Conservation (phyloP, 2,888 invertebrate genomes). For the Drosophila fungiperda region DNA sequence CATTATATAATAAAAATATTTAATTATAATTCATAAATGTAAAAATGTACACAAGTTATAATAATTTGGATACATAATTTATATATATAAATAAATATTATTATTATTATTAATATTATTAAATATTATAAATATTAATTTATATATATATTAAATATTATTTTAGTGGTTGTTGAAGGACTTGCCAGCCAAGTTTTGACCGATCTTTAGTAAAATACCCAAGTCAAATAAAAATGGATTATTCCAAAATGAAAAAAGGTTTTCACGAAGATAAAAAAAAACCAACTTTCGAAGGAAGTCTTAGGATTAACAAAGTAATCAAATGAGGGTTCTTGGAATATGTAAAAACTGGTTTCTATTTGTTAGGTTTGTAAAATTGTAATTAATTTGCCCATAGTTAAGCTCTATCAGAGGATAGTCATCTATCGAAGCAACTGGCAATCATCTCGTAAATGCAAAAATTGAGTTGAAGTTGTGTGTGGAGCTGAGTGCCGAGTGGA, state of each 20-base stretch:
- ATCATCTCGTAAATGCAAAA: conserved; percentile 45
- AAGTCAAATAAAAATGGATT: not conserved
- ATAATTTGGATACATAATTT: not conserved
- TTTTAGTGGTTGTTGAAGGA: not conserved
- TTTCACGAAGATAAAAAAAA: accelerated
- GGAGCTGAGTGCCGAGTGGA: not conserved
- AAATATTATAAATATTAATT: not conserved
- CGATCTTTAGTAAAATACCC: not conserved
- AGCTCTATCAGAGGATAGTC: conserved; percentile 21
- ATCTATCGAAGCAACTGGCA: conserved; percentile 56
- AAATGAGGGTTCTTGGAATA: not conserved
- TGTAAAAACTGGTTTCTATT: not conserved
- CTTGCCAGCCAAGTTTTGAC: not conserved
- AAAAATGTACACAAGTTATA: not conserved
- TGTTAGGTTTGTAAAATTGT: conserved; percentile 2
- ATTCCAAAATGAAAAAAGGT: not conserved
- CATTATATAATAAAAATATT: not conserved
- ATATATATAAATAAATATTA: not conserved
- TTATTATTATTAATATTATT: not conserved
- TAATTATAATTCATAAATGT: not conserved
- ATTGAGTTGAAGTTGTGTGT: conserved; percentile 30
- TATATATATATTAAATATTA: not conserved
- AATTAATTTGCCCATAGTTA: conserved; percentile 36
- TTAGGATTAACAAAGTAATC: not conserved
- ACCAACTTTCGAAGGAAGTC: not conserved